Base-by-base conservation (phyloP, 2,113 vertebrate species). In the Hippopotamus amphibius region DNA sequence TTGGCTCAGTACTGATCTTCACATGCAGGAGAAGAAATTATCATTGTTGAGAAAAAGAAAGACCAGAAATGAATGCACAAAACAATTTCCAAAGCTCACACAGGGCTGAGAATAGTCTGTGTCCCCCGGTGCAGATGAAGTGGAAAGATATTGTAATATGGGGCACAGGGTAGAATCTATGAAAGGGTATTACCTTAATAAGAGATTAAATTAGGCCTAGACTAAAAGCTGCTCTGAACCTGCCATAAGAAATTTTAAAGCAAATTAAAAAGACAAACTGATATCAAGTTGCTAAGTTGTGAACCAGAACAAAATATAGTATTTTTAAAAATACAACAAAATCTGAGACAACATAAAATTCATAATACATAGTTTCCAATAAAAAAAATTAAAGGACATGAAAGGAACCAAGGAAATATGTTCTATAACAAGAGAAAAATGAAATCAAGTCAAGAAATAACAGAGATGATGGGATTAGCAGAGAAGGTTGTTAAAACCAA, bases 291-390 rank as follows among this genome's bases (percentile, higher is more conserved):
- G 86, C 37, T 87, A 81, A 76, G 48, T 26, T 65, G 37, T 77
- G 8, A 14, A 48, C n/a, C 50, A 55, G 59, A 53, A 59, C 7
- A 94, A 90, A 94, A 96, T 21, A 3, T 37, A 94, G 46, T 37
- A 87, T n/a, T 19, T 82, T 84, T 33, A 80, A 95, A 88, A 95
- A 48, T 71, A 81, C 21, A 79, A 72, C 6, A 95, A 84, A 87
- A 80, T 12, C 55, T 19, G 21, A 10, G 87, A 61, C 7, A 90
- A 53, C n/a, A 17, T 48, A 88, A 95, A 80, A 80, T 59, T 66
- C 17, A 43, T 11, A 33, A 46, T 53, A 1, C n/a, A 37, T 5
- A 81, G 24, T 41, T 17, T 57, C 55, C 19, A 63, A 13, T 82
- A 55, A 55, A 85, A 53, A 53, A 81, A 79, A 71, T 92, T 22